These are phyloP conservation scores for Troides oblongomaculatus DNA, from an alignment of 2,888 invertebrate genomes.

Conservation along the genomic window DNA sequence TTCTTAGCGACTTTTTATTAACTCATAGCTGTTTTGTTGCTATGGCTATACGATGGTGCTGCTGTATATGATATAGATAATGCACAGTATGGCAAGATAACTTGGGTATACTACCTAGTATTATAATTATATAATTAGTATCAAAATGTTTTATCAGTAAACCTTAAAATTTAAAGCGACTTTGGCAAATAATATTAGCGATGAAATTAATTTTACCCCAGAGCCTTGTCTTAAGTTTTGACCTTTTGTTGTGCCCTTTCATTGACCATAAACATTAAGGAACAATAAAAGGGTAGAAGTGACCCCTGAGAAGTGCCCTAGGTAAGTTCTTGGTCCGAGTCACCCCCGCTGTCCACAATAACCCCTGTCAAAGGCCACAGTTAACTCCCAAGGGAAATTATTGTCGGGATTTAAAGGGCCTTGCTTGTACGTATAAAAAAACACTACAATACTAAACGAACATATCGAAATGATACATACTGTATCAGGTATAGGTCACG, in stretches of 20 bases:
- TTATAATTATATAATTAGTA: neutral
- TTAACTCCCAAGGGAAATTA: slow-evolving; percentile 76
- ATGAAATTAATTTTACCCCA: slow-evolving; percentile 49
- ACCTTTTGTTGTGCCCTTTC: slow-evolving; percentile 70
- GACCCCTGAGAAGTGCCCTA: slow-evolving; percentile 66
- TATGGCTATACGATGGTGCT: too few relatives aligned
- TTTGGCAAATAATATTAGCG: slow-evolving; percentile 1
- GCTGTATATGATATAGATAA: too few relatives aligned
- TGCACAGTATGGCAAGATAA: too few relatives aligned
- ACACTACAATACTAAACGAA: slow-evolving; percentile 68
- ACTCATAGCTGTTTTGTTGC: too few relatives aligned
- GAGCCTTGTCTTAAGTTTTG: slow-evolving; percentile 49
- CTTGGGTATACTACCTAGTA: too few relatives aligned
- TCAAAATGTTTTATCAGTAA: neutral
- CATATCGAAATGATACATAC: slow-evolving; percentile 49
- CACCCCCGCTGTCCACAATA: slow-evolving; percentile 70
- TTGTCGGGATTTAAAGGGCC: slow-evolving; percentile 81
- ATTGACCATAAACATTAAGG: slow-evolving; percentile 76
- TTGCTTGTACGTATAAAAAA: slow-evolving; percentile 72
- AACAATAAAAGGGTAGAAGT: slow-evolving; percentile 72
- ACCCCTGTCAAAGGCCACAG: slow-evolving; percentile 76
- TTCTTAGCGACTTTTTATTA: too few relatives aligned
- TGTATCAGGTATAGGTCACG: slow-evolving; percentile 61
- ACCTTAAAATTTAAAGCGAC: neutral
- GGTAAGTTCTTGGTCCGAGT: slow-evolving; percentile 64